phyloP scores from a whole-genome alignment of 2,113 vertebrate genomes.

The Vireo altiloquus region DNA sequence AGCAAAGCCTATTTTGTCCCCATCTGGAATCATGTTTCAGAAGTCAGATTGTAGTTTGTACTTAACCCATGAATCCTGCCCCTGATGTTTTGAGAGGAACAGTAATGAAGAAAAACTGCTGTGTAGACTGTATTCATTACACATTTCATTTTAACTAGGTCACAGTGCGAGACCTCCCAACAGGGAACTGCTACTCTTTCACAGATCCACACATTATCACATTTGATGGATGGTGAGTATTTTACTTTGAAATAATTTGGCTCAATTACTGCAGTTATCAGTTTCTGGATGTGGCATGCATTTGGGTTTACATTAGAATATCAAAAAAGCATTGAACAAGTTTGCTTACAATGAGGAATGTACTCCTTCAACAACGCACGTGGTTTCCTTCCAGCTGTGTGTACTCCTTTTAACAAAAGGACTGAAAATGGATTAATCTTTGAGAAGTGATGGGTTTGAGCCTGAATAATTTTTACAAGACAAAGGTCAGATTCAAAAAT shows the following conservation, averaged over 20 bases:
- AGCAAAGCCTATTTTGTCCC: conserved; percentile 15
- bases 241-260: conserved; percentile 25
- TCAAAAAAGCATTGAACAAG: not conserved
- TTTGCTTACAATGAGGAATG: conserved; percentile 52
- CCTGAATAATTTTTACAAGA: not conserved
- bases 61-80: conserved; percentile 53
- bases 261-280: conserved; percentile 23
- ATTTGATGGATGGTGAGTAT: conserved; percentile 80
- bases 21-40: conserved; percentile 29
- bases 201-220: conserved; percentile 80
- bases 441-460: not conserved
- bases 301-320: conserved; percentile 39
- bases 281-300: conserved; percentile 12
- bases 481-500: not conserved
- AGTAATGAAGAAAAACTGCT: conserved; percentile 58
- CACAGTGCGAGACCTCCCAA: conserved; percentile 79
- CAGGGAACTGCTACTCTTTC: conserved; percentile 78
- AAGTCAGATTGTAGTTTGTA: conserved; percentile 61
- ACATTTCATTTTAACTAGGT: conserved; percentile 76
- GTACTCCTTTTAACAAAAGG: not conserved
- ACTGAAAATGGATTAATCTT: not conserved
- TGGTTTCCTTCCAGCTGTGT: conserved; percentile 10
- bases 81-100: conserved; percentile 29
- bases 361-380: not conserved
- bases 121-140: conserved; percentile 55